Conservation (phyloP, 2,113 vertebrate genomes). For the Acrocephalus kingi region DNA sequence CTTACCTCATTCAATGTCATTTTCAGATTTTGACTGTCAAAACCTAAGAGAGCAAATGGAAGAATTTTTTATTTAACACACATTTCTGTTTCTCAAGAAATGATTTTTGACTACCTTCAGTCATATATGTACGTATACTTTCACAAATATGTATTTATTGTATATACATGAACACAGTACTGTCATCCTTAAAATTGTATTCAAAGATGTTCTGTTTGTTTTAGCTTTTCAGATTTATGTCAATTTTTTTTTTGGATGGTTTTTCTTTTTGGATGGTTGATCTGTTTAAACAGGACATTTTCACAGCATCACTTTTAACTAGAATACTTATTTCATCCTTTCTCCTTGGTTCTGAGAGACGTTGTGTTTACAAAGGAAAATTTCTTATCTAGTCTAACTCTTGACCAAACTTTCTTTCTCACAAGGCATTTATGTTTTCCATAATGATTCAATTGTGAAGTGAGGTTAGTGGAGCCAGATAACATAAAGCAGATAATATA, state of each 20-base stretch:
- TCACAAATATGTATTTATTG: neutral
- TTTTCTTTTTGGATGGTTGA: neutral
- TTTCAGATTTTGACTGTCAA: neutral
- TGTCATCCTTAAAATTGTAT: neutral
- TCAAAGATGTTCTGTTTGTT: neutral
- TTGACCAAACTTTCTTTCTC: neutral
- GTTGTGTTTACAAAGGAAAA: neutral
- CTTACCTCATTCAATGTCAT: neutral
- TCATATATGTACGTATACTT: neutral
- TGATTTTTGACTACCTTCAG: neutral
- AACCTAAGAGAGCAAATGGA: neutral
- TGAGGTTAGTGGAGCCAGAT: neutral
- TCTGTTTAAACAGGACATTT: neutral
- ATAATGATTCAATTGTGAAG: neutral
- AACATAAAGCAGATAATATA: neutral
- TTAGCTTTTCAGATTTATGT: neutral
- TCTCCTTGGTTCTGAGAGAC: neutral
- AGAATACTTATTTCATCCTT: neutral
- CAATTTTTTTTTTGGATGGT: neutral
- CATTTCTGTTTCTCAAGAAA: neutral
- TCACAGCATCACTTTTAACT: neutral
- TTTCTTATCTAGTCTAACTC: neutral
- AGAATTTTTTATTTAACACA: neutral
- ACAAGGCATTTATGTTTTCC: neutral
- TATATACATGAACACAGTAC: neutral